Percentiles rank a stretch among this genome's conserved stretches.
Evolutionary conservation across 2,113 vertebrate genomes (phyloP).

Genomic region (Rattus rattus): DNA sequence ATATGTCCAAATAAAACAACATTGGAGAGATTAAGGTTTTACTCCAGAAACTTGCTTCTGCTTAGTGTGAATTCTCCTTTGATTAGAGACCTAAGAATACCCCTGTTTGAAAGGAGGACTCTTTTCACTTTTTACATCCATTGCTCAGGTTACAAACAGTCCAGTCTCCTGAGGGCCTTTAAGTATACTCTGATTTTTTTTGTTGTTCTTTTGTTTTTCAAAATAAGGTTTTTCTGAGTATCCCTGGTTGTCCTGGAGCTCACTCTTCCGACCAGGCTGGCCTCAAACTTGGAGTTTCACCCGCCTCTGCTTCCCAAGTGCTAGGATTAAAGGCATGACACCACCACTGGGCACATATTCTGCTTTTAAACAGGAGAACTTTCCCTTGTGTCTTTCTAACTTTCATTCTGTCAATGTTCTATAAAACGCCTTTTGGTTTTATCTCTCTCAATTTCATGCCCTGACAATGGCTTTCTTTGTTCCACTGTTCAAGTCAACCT

Average conservation of each 20-base stretch:
- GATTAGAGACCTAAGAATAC: conserved; percentile 13
- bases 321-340: neutral
- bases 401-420: conserved; percentile 5
- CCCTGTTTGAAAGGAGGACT: neutral
- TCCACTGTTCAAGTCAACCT: neutral
- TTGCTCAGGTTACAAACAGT: neutral
- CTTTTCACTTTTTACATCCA: neutral
- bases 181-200: conserved; percentile 22
- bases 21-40: conserved; percentile 19
- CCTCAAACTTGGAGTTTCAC: neutral
- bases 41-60: conserved; percentile 3
- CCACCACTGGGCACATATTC: neutral
- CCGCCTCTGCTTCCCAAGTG: neutral
- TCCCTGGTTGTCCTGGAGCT: neutral
- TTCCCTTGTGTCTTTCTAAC: neutral
- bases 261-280: neutral
- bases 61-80: neutral
- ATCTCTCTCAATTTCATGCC: neutral
- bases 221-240: neutral
- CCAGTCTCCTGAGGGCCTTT: neutral
- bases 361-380: conserved; percentile 19
- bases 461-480: conserved; percentile 15
- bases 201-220: neutral
- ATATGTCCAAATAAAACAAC: conserved; percentile 39
- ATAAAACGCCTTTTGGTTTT: conserved; percentile 26